Evolutionary conservation across 2,797 vertebrate genomes (phyloP).

Genomic region (Pipistrellus nathusii): DNA sequence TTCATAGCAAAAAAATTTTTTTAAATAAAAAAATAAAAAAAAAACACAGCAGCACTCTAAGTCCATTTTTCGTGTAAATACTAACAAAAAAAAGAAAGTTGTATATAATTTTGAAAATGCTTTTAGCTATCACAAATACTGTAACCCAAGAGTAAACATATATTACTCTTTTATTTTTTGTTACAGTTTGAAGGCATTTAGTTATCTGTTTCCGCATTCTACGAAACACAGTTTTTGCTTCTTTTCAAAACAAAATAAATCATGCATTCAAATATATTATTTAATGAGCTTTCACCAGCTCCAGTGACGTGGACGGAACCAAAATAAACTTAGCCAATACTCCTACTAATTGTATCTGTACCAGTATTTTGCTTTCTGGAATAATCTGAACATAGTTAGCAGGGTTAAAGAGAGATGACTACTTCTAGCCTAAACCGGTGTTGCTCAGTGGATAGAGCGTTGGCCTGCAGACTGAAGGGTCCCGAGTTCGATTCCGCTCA

Average conservation of each 20-base stretch:
- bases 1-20: neutral
- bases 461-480: too few species aligned
- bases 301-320: neutral
- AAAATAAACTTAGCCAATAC: neutral
- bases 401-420: neutral
- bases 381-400: neutral
- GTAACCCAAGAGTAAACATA: conserved; percentile 24
- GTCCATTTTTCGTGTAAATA: neutral
- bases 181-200: neutral
- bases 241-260: conserved; percentile 58
- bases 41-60: neutral
- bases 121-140: neutral
- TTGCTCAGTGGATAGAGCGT: too few species aligned
- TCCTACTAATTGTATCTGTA: neutral
- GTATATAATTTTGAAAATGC: conserved; percentile 29
- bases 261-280: neutral
- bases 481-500: too few species aligned
- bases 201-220: neutral
- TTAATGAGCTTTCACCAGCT: conserved; percentile 1
- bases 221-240: neutral
- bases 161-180: neutral
- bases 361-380: neutral
- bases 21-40: neutral
- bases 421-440: too few species aligned
- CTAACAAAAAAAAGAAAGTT: neutral